Conservation (phyloP, 2,113 vertebrate genomes). For the Rhadina sibilatrix region DNA sequence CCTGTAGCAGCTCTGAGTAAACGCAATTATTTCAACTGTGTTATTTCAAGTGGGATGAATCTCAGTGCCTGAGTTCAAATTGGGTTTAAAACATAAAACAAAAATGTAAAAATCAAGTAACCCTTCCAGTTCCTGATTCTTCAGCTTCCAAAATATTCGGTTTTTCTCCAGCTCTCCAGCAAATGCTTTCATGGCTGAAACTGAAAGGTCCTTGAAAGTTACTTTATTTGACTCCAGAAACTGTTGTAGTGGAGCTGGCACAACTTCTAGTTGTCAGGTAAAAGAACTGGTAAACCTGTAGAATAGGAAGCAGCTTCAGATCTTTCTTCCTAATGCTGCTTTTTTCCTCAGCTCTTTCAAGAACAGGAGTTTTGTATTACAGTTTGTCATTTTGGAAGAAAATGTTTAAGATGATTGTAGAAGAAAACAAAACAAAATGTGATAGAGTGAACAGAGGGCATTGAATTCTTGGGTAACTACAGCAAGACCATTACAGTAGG, state of each 20-base stretch:
- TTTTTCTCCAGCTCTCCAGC: background rate
- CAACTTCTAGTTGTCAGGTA: background rate
- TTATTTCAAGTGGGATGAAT: constrained; percentile 62
- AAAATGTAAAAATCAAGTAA: constrained; percentile 36
- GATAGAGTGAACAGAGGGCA: background rate
- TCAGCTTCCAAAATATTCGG: background rate
- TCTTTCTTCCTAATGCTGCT: background rate
- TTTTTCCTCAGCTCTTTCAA: background rate
- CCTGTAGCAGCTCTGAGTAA: background rate
- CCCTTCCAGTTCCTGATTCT: constrained; percentile 22
- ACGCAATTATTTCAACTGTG: background rate
- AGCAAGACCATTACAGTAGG: background rate
- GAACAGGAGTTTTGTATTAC: background rate
- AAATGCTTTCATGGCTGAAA: background rate
- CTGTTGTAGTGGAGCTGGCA: background rate
- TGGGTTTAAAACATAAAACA: constrained; percentile 49
- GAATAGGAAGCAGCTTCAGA: background rate
- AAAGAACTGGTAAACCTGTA: background rate
- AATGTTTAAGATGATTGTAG: background rate
- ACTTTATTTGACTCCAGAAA: background rate
- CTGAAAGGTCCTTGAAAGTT: background rate
- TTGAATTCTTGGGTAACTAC: background rate
- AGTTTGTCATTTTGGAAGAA: background rate
- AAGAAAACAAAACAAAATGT: background rate
- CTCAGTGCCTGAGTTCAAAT: constrained; percentile 37